These are phyloP conservation scores for Oreochromis tanganicae DNA, from an alignment of 2,113 vertebrate genomes.

Conservation along the genomic window DNA sequence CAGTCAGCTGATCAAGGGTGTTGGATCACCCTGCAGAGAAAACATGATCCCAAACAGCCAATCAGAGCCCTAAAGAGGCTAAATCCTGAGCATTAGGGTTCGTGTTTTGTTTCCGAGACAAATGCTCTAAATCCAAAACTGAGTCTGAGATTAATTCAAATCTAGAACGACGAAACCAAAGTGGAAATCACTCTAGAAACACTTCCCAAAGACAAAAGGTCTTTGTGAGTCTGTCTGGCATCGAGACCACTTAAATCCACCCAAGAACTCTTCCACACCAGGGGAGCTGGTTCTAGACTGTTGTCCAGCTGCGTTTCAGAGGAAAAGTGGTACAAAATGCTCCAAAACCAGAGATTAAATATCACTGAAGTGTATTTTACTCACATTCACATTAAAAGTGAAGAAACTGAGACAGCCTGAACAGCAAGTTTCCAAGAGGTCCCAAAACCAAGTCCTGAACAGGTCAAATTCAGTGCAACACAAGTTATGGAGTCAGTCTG, in stretches of 20 bases:
- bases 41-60: not conserved
- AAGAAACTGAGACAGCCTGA: rapidly evolving
- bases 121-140: not conserved
- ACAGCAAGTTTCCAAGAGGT: not conserved
- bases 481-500: not conserved
- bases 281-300: not conserved
- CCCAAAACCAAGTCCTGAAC: not conserved
- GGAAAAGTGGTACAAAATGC: not conserved
- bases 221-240: not conserved
- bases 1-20: not conserved
- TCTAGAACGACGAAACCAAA: not conserved
- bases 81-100: rapidly evolving
- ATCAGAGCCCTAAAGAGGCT: not conserved
- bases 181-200: not conserved
- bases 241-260: not conserved
- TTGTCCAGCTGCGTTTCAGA: not conserved
- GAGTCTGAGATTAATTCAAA: not conserved
- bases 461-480: not conserved
- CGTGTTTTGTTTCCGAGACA: rapidly evolving
- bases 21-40: not conserved
- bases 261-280: not conserved
- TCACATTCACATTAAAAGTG: not conserved
- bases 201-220: not conserved
- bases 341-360: not conserved
- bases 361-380: not conserved